A percentile compares a stretch with the other conserved stretches of the same genome.
Evolutionary conservation across 2,113 vertebrate genomes (phyloP).

Genomic region (Eudyptes chrysolophus): DNA sequence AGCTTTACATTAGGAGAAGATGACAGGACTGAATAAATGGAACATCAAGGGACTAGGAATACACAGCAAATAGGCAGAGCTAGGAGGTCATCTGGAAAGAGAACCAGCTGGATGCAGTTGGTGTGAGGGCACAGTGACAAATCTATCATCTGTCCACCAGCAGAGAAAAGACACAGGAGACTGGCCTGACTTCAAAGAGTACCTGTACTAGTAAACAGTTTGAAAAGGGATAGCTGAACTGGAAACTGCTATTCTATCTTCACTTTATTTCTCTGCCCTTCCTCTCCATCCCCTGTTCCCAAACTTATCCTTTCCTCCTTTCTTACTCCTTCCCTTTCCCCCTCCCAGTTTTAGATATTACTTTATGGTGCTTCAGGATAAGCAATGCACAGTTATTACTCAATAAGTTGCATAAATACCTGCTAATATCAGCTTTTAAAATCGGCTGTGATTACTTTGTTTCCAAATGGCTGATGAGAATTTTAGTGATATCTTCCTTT

Average conservation of each 20-base stretch:
- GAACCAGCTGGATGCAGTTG: slow-evolving; percentile 12
- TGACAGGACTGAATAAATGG: slow-evolving; percentile 39
- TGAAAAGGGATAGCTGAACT: background rate
- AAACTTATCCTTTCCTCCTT: background rate
- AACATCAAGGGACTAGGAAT: slow-evolving; percentile 29
- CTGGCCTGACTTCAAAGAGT: slow-evolving; percentile 13
- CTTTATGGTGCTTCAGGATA: background rate
- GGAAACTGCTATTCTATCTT: background rate
- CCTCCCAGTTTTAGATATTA: background rate
- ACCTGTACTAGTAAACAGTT: background rate
- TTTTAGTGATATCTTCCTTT: background rate
- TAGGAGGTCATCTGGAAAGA: slow-evolving; percentile 31
- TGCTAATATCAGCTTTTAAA: background rate
- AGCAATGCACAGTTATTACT: background rate
- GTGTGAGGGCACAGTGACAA: slow-evolving; percentile 35
- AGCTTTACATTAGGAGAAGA: slow-evolving; percentile 17
- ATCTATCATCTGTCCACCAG: slow-evolving; percentile 43
- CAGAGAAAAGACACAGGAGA: slow-evolving; percentile 15
- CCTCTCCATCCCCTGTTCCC: background rate
- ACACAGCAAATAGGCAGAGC: background rate
- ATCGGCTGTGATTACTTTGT: background rate
- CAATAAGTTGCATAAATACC: background rate
- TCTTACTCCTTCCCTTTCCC: background rate
- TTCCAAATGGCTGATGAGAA: background rate
- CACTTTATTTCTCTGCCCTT: background rate